Base-by-base conservation (phyloP, 2,797 vertebrate species). In the Borostomias antarcticus region DNA sequence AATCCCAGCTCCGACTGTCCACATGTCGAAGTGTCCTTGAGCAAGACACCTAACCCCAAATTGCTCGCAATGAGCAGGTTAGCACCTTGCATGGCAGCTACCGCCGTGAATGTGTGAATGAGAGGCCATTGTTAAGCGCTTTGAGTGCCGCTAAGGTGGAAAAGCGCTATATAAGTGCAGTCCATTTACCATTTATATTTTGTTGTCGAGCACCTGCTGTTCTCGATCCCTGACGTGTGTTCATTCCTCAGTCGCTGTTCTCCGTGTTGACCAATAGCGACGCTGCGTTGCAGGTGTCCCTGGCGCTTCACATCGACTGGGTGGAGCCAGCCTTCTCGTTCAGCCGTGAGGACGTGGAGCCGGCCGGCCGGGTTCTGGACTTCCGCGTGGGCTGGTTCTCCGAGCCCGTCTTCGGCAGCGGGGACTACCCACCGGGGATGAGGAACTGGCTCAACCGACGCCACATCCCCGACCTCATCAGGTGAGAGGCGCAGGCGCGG, bases 301-400 rank as follows among this genome's bases (percentile, higher is more conserved):
- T 99, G 72, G 93, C 91, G 50, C 84, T 99, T 76, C 95, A 96
- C 76, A 95, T 95, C 0, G 95, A 98, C 76, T 99, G 98, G 98
- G 86, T 96, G 10, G 97, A 99, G 61, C 96, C 96, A 0, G 96
- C 97, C 3, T 96, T 95, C 75, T 95, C 95, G 0, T 95, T 95
- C 85, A 96, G 92, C 60, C 87, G 84, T 1, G 92, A 93, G 40
- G 96, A 98, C 63, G 87, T 92, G 63, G 93, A 92, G 40, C 95
- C 94, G 0, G 94, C 96, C 0, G 90, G 94, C 58, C 92, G 97
- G 67, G 94, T 96, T 43, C 71, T 98, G 69, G 95, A 97, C 76
- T 96, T 97, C 3, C 87, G 92, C 5, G 77, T 98, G 0, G 96
- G 96, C 70, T 97, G 96, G 94, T 95, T 99, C 47, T 95, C 97